Base-by-base conservation (phyloP, 2,888 invertebrate species). In the Drosophila seclusa region DNA sequence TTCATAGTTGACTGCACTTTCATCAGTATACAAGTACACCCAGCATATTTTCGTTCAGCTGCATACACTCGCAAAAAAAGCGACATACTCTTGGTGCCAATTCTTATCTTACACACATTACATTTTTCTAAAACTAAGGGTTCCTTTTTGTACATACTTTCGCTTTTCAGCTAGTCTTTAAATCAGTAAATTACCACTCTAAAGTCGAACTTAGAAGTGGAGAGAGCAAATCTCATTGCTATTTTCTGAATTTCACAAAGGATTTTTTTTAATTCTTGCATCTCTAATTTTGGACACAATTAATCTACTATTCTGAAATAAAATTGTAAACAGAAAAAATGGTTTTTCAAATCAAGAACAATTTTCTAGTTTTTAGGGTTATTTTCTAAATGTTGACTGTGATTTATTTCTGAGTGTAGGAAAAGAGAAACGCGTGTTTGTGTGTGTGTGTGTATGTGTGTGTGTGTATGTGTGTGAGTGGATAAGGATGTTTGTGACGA, bases 1-100 rank as follows among this genome's bases (percentile, higher is more conserved):
- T 68, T 68, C 69, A 61, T 62, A 62, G 69, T 45, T 54, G 69
- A 49, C 34, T 54, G 52, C 63, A 57, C 45, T 73, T 73, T 57
- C 58, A 68, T 70, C 70, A 58, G 49, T 58, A 29, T 16, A 34
- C 34, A 58, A 69, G 59, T 27, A 40, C 38, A 24, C 34, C 49
- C 49, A 11, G 49, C 58, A 36, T 52, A 16, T n/a, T 32, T 32
- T 3, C 8, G n/a, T 21, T 31, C 4, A 16, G 45, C 24, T 16
- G 45, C 16, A 45, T 24, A 8, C 45, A 45, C 24, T 24, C 4
- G 16, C 16, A 8, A 24, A 45, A 45, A 16, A 8, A 8, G 0
- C 6, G 8, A 18, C 4, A 8, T 21, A 21, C 6, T 21, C 42
- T 21, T 42, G 42, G 0, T 11, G n/a, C 11, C 40, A 40, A 40